Base-by-base conservation (phyloP, 2,888 invertebrate genomes). In the Coenonympha glycerion region DNA sequence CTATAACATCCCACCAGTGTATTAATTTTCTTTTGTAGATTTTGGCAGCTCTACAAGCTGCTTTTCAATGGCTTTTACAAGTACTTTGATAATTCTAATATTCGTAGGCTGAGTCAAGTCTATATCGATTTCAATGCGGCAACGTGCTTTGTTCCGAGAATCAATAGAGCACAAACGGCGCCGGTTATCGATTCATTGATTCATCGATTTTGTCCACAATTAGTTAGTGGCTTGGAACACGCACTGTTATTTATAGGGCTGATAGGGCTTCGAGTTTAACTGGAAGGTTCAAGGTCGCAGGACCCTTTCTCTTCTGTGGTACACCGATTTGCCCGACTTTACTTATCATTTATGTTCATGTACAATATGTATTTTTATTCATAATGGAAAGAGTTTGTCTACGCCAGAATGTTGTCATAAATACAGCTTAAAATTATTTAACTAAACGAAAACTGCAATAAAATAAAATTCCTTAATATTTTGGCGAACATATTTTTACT, bases 71-170 rank as follows among this genome's bases (percentile, higher is more conserved):
- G 16, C 28, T 28, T 28, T 41, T 30, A 30, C 26, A 9, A 15
- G 4, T 15, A n/a, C 28, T 19, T 18, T 41, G 30, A 30, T 41
- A 5, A 28, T 18, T 41, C n/a, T 18, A 30, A 28, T 40, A 26
- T 40, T 16, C 40, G 9, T 3, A n/a, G 30, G 33, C 47, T 56
- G 56, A 58, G 50, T 58, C 56, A 50, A 58, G 50, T 58, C 56
- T 48, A 57, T 47, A 48, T 53, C 53, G 40, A 49, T 52, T 54
- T 31, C 30, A 46, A 45, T 49, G 45, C 34, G 40, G 31, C 18
- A 36, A 36, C 40, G 48, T 24, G 45, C 47, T 55, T 49, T 52
- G 52, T 59, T 49, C 49, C 52, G 40, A 15, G 50, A 48, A 48
- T 39, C 49, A 31, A 40, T 47, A 42, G 50, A 50, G 49, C 42